Evolutionary conservation across 1,140 invertebrate genomes (phyloP), one percentile per base, ranked within the genome.

Genomic region (Drosophila equinoxialis): DNA sequence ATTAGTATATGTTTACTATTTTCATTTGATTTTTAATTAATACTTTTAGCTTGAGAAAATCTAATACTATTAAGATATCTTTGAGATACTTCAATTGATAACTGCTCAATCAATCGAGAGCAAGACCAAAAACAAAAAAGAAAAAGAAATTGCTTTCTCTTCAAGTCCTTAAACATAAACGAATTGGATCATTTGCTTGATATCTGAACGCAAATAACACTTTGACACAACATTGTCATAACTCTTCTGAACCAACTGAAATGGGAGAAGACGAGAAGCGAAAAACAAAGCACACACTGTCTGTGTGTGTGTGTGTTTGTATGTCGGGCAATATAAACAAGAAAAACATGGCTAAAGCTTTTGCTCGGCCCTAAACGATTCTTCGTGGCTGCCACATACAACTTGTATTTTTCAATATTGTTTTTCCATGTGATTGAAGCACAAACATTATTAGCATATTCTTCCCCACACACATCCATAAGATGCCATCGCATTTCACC

Each of bases 391-490:
- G 61, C 68, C 73, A 76, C 30, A 69, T 20, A 68, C 65, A 80
- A 76, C 68, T 80, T 72, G 70, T 81, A 81, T 82, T 82, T 82
- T 83, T 77, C 71, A 71, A 87, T 87, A 87, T 82, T 86, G 76
- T 82, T 87, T 79, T 87, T 87, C 83, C 83, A 80, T 87, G 70
- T 77, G 79, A 82, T 82, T 87, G 79, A 72, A 77, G 74, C 70
- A 79, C 68, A 87, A 87, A 83, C 79, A 82, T 87, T 77, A 87
- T 87, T 87, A 77, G 79, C 79, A 80, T 80, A 72, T 64, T 68
- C 42, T 57, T 54, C 17, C 51, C 54, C 58, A 60, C 71, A 63
- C 17, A 30, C 30, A 30, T 30, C 30, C 71, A 63, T 10, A 11
- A 14, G 37, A 39, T 20, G 26, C 54, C 8, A n/a, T 51, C 39